A percentile compares a stretch with the other conserved stretches of the same genome.
These are phyloP conservation scores for Actenoides hombroni DNA, from an alignment of 2,113 vertebrate genomes.

Conservation along the genomic window DNA sequence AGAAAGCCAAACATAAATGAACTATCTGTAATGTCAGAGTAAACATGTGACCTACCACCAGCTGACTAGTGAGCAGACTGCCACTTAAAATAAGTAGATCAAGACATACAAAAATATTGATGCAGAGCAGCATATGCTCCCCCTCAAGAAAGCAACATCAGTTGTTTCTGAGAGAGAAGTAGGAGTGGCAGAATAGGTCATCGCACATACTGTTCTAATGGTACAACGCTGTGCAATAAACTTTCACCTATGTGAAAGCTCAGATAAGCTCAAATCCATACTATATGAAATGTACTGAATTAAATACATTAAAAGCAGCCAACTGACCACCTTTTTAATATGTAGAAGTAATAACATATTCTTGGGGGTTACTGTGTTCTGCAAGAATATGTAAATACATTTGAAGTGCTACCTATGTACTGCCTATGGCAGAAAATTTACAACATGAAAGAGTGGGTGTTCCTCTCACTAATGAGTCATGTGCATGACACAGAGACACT, in stretches of 20 bases:
- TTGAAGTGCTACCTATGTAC: not conserved
- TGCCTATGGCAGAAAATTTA: not conserved
- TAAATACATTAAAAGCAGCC: not conserved
- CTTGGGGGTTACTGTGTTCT: not conserved
- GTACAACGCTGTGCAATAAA: not conserved
- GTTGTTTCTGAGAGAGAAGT: not conserved
- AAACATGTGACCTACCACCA: not conserved
- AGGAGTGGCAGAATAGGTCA: not conserved
- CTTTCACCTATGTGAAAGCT: not conserved
- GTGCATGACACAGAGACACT: not conserved
- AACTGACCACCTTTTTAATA: not conserved
- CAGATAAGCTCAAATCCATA: not conserved
- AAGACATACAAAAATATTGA: not conserved
- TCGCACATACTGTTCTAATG: rapidly evolving
- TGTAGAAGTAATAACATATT: not conserved
- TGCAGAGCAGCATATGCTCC: not conserved
- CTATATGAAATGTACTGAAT: not conserved
- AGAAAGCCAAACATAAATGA: not conserved
- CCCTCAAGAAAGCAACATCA: not conserved
- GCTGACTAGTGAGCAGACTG: not conserved
- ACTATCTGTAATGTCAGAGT: not conserved
- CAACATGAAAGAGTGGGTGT: not conserved
- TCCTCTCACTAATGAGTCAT: not conserved
- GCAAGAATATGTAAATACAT: not conserved
- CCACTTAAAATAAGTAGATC: not conserved